Evolutionary conservation across 2,113 vertebrate species (phyloP).

Genomic region (Glaucomys volans): DNA sequence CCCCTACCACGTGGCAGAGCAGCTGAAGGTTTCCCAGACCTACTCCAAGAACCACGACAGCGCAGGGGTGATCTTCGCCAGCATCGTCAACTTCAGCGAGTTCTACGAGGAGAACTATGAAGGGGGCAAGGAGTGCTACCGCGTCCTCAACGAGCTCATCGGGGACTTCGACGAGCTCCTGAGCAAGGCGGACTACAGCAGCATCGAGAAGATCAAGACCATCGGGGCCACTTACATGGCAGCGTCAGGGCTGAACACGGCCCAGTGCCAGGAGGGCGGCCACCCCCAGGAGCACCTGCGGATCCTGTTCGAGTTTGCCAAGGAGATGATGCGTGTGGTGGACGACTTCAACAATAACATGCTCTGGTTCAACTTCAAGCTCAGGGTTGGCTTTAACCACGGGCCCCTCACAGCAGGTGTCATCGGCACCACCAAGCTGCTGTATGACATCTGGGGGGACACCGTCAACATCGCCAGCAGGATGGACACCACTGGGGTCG

Average conservation of each 20-base stretch:
- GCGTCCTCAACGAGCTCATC: slow-evolving; percentile 97
- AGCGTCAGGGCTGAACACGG: slow-evolving; percentile 94
- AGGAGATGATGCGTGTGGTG: slow-evolving; percentile 98
- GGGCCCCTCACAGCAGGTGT: slow-evolving; percentile 97
- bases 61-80: slow-evolving; percentile 97
- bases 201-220: slow-evolving; percentile 99
- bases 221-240: slow-evolving; percentile 99
- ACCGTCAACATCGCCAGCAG: slow-evolving; percentile 99
- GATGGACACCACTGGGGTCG: slow-evolving; percentile 98
- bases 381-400: slow-evolving; percentile 97
- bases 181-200: slow-evolving; percentile 91
- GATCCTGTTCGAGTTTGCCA: slow-evolving; percentile 97
- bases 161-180: slow-evolving; percentile 98
- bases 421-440: slow-evolving; percentile 98
- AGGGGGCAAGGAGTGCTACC: slow-evolving; percentile 98
- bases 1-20: slow-evolving; percentile 97
- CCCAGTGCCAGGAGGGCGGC: slow-evolving; percentile 90
- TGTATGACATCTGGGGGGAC: slow-evolving; percentile 99
- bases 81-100: slow-evolving; percentile 99
- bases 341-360: slow-evolving; percentile 99
- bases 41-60: slow-evolving; percentile 99
- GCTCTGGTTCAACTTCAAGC: slow-evolving; percentile 98
- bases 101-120: slow-evolving; percentile 99
- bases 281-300: slow-evolving; percentile 93
- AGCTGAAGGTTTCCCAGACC: slow-evolving; percentile 98